Evolutionary conservation across 1,140 invertebrate genomes (phyloP).

Genomic region (Bemisia tabaci): DNA sequence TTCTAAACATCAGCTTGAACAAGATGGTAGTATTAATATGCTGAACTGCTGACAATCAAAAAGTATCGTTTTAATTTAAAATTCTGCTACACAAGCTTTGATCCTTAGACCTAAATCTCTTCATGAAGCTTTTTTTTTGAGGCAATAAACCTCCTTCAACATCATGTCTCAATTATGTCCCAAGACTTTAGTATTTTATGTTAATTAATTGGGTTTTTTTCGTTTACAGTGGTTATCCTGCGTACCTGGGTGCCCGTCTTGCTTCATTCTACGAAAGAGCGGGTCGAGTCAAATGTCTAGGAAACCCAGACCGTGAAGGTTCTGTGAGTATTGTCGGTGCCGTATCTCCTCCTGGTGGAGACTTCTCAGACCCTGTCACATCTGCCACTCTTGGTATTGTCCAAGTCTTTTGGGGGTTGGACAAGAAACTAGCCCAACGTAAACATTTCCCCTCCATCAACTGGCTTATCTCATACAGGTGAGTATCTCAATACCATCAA

Average conservation of each 20-base stretch:
- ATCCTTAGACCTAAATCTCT: too few relatives aligned
- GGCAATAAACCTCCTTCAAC: conserved; percentile 1
- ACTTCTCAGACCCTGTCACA: conserved; percentile 99
- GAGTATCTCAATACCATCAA: too few relatives aligned
- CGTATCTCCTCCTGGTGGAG: conserved; percentile 98
- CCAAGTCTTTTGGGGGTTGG: conserved; percentile 99
- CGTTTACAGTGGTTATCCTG: conserved; percentile 82
- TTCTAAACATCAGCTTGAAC: too few relatives aligned
- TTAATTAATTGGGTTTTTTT: background rate
- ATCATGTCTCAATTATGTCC: background rate
- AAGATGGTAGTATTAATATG: too few relatives aligned
- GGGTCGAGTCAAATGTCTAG: conserved; percentile 92
- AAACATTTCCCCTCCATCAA: conserved; percentile 99
- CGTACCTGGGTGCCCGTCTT: conserved; percentile 92
- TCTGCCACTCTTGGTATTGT: conserved; percentile 98
- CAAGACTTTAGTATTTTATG: background rate
- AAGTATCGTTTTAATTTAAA: too few relatives aligned
- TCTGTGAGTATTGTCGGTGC: conserved; percentile 99
- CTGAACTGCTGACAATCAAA: too few relatives aligned
- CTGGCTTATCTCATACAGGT: conserved; percentile 97
- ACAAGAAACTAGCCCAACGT: conserved; percentile 97
- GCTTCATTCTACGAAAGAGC: conserved; percentile 99
- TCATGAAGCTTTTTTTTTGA: background rate
- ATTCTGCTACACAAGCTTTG: too few relatives aligned
- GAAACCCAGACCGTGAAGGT: conserved; percentile 94